Conservation (phyloP, 2,888 invertebrate genomes). For the Pollenia griseotomentosa region DNA sequence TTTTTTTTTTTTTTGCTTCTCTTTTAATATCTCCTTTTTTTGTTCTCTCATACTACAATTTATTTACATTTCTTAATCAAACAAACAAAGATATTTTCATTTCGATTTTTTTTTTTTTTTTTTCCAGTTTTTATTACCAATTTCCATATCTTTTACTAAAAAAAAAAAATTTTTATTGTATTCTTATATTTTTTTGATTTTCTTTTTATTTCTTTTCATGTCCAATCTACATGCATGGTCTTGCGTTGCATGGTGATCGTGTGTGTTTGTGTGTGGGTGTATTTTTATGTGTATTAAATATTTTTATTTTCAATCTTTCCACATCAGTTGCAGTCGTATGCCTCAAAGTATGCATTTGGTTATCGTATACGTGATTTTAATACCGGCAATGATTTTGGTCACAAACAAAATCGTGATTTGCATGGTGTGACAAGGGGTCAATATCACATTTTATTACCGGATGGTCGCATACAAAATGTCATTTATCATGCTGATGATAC, state of each 20-base stretch:
- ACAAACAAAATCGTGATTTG: slow-evolving; percentile 88
- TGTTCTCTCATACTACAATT: slow-evolving; percentile 16
- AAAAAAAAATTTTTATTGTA: slow-evolving; percentile 26
- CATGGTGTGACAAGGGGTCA: slow-evolving; percentile 89
- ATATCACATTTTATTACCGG: slow-evolving; percentile 91
- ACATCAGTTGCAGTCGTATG: slow-evolving; percentile 86
- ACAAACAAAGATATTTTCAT: slow-evolving; percentile 35
- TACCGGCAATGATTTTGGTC: slow-evolving; percentile 91
- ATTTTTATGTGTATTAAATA: not conserved
- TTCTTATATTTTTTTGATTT: slow-evolving; percentile 51
- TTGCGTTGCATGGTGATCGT: not conserved
- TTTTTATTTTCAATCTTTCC: slow-evolving; percentile 36
- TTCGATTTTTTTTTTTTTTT: not conserved
- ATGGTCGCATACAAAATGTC: slow-evolving; percentile 91
- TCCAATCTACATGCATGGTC: slow-evolving; percentile 46
- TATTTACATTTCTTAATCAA: slow-evolving; percentile 70
- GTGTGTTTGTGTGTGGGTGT: not conserved
- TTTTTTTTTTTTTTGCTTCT: not conserved
- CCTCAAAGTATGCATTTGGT: slow-evolving; percentile 88
- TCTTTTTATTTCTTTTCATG: slow-evolving; percentile 69
- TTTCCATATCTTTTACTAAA: slow-evolving; percentile 52
- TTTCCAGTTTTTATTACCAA: slow-evolving; percentile 46
- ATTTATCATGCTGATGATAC: slow-evolving; percentile 90
- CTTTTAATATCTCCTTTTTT: slow-evolving; percentile 17
- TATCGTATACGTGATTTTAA: slow-evolving; percentile 90